Evolutionary conservation across 2,113 vertebrate genomes (phyloP).

Genomic region (Bubo blakistoni): DNA sequence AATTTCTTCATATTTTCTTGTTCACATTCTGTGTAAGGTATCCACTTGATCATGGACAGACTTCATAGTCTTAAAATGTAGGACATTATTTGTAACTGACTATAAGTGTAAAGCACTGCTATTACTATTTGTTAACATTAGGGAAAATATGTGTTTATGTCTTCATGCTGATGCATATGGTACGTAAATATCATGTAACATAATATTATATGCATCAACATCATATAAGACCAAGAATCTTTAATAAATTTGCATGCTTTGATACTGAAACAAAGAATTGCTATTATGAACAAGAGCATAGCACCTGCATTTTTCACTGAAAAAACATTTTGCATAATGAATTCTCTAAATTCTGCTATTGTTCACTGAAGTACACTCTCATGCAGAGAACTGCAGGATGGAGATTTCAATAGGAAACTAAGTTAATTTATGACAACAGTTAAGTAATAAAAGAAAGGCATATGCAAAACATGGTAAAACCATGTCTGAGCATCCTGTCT

Average conservation of each 20-base stretch:
- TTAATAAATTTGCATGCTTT: neutral
- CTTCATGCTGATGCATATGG: neutral
- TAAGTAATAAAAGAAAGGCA: neutral
- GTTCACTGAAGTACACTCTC: conserved; percentile 18
- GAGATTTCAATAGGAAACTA: conserved; percentile 9
- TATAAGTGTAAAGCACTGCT: neutral
- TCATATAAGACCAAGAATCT: neutral
- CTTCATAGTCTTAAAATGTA: neutral
- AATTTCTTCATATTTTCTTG: neutral
- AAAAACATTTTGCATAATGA: conserved; percentile 10
- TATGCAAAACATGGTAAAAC: neutral
- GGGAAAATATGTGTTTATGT: neutral
- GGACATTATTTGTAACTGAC: neutral
- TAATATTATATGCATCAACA: neutral
- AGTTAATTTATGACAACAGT: conserved; percentile 9
- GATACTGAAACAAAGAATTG: neutral
- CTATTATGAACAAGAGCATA: neutral
- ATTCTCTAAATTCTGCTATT: conserved; percentile 21
- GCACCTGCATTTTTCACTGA: conserved; percentile 1
- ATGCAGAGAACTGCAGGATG: conserved; percentile 23
- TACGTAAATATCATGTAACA: neutral
- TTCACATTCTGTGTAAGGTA: neutral
- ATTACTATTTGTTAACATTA: neutral
- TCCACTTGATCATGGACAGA: neutral
- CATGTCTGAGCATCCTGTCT: neutral